These are phyloP conservation scores for Casuarius casuarius DNA, from an alignment of 2,113 vertebrate genomes.

Conservation along the genomic window DNA sequence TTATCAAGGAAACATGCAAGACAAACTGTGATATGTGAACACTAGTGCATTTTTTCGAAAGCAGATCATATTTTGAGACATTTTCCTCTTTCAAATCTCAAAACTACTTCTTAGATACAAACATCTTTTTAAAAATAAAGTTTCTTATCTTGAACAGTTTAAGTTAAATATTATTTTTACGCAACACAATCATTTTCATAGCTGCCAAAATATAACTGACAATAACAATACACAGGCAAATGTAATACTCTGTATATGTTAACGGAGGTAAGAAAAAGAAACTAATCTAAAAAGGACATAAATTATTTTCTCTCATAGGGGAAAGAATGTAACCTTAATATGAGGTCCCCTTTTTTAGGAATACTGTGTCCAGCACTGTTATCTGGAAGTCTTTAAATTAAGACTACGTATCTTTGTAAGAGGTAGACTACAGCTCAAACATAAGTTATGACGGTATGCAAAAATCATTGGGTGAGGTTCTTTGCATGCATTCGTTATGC, in stretches of 20 bases:
- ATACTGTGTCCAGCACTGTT: not conserved
- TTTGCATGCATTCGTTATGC: not conserved
- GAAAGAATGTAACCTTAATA: slow-evolving; percentile 52
- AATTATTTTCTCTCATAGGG: not conserved
- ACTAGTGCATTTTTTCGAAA: not conserved
- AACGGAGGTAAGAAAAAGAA: slow-evolving; percentile 33
- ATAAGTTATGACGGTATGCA: not conserved
- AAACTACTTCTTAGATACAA: not conserved
- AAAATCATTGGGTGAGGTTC: not conserved
- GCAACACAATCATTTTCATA: not conserved
- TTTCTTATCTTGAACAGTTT: slow-evolving; percentile 42
- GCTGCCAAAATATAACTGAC: slow-evolving; percentile 49
- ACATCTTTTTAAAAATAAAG: not conserved
- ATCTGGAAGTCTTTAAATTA: slow-evolving; percentile 55
- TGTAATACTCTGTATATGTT: slow-evolving; percentile 47
- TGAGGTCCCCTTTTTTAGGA: not conserved
- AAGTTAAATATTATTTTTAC: slow-evolving; percentile 49
- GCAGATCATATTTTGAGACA: not conserved
- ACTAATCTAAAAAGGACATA: slow-evolving; percentile 21
- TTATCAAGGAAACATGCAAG: not conserved
- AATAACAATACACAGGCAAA: slow-evolving; percentile 61
- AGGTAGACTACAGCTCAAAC: not conserved
- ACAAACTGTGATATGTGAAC: not conserved
- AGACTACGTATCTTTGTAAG: not conserved
- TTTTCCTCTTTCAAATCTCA: not conserved